Percentiles rank a stretch among this genome's conserved stretches.
phyloP scores from a whole-genome alignment of 2,888 invertebrate genomes.

The Meiosimyza platycephala region DNA sequence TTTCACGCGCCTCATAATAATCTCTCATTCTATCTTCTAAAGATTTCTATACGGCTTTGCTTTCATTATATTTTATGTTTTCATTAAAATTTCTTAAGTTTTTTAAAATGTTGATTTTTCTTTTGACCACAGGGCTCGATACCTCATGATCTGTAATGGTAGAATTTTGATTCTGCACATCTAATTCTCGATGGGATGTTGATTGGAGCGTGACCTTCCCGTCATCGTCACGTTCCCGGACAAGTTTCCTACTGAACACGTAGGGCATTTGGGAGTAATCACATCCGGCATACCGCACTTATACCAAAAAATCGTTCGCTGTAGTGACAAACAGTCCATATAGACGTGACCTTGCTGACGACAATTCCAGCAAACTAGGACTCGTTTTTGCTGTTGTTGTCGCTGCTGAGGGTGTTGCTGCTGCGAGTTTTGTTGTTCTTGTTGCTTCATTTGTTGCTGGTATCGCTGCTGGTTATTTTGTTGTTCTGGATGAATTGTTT shows the following conservation, averaged over 20 bases:
- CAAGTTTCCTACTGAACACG: conserved; percentile 13
- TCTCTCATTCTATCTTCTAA: not conserved
- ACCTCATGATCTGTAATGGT: too few species aligned
- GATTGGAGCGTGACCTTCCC: conserved; percentile 5
- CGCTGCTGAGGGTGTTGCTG: not conserved
- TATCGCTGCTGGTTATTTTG: not conserved
- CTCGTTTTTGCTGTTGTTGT: not conserved
- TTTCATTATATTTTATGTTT: too few species aligned
- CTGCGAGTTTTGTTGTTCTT: not conserved
- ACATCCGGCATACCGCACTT: conserved; percentile 19
- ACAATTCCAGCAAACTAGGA: conserved; percentile 22
- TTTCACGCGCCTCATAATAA: not conserved
- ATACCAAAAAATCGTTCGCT: conserved; percentile 25
- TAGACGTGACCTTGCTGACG: not conserved
- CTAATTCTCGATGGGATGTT: not conserved
- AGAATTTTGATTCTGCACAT: too few species aligned
- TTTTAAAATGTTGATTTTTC: too few species aligned
- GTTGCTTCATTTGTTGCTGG: too few species aligned
- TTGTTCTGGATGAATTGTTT: not conserved
- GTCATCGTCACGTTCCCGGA: not conserved
- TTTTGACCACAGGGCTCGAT: too few species aligned
- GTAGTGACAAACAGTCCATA: not conserved
- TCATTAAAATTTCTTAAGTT: too few species aligned
- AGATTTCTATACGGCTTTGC: not conserved
- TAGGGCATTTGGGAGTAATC: conserved; percentile 21